Evolutionary conservation across 2,113 vertebrate species (phyloP).

Genomic region (Piprites chloris): DNA sequence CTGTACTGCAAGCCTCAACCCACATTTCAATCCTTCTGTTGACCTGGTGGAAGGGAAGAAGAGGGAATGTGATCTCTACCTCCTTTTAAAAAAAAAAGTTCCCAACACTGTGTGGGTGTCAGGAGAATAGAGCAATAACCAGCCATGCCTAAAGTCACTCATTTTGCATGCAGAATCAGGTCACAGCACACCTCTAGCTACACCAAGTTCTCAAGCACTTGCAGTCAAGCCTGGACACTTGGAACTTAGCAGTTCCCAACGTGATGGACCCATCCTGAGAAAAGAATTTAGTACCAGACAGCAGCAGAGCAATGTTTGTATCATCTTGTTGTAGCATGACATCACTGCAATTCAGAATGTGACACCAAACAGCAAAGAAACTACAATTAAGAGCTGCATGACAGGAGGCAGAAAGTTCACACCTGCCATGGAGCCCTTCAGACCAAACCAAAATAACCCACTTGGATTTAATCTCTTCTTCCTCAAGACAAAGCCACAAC

Average conservation of each 20-base stretch:
- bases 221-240: not conserved
- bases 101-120: not conserved
- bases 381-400: slow-evolving; percentile 11
- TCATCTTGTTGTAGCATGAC: not conserved
- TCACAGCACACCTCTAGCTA: not conserved
- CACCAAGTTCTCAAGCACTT: not conserved
- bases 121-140: not conserved
- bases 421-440: slow-evolving; percentile 47
- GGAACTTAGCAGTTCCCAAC: not conserved
- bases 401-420: slow-evolving; percentile 35
- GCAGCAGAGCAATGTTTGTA: not conserved
- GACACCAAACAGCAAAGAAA: not conserved
- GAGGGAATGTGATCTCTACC: not conserved
- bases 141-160: not conserved
- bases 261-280: not conserved
- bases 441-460: slow-evolving; percentile 38
- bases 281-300: not conserved
- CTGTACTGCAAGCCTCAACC: not conserved
- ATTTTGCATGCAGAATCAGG: not conserved
- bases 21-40: not conserved
- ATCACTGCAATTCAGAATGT: not conserved
- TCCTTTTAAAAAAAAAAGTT: not conserved
- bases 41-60: not conserved
- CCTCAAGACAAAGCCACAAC: not conserved
- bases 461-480: slow-evolving; percentile 37